These are phyloP conservation scores for Chalcosyrphus nemorum DNA, from an alignment of 2,888 invertebrate genomes.

Conservation along the genomic window DNA sequence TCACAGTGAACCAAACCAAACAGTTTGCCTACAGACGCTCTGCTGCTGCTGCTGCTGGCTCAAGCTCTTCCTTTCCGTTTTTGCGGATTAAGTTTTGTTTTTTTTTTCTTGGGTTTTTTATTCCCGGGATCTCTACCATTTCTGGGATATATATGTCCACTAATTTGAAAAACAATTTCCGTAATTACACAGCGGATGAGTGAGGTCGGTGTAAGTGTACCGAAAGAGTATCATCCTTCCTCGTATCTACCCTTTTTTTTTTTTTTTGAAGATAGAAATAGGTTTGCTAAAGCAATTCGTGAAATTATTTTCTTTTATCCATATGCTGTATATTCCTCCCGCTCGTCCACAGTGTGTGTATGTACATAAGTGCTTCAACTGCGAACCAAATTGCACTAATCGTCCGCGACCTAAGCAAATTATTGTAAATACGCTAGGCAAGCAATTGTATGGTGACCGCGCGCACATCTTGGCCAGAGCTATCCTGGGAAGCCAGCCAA, in stretches of 20 bases:
- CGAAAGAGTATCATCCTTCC: conserved; percentile 28
- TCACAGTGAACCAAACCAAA: conserved; percentile 68
- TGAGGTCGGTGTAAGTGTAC: conserved; percentile 60
- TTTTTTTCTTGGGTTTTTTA: background rate
- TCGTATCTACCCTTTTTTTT: background rate
- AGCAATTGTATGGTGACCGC: conserved; percentile 61
- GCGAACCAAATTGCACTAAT: conserved; percentile 71
- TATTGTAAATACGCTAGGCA: conserved; percentile 67
- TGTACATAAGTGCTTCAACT: conserved; percentile 44
- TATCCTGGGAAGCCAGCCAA: conserved; percentile 70
- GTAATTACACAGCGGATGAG: conserved; percentile 78
- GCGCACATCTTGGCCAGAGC: background rate
- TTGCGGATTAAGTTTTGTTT: background rate
- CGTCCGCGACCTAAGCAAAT: conserved; percentile 73
- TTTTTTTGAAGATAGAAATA: conserved; percentile 23
- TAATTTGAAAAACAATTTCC: conserved; percentile 82
- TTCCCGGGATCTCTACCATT: conserved; percentile 46
- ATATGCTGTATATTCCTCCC: conserved; percentile 46
- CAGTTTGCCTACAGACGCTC: conserved; percentile 48
- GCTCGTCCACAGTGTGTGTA: background rate
- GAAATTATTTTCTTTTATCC: conserved; percentile 69
- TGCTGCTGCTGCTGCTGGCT: too few species aligned
- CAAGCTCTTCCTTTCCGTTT: conserved; percentile 37
- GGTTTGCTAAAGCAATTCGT: conserved; percentile 63
- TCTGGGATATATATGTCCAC: conserved; percentile 76